Evolutionary conservation across 2,113 vertebrate genomes (phyloP).

Genomic region (Anguilla japonica): DNA sequence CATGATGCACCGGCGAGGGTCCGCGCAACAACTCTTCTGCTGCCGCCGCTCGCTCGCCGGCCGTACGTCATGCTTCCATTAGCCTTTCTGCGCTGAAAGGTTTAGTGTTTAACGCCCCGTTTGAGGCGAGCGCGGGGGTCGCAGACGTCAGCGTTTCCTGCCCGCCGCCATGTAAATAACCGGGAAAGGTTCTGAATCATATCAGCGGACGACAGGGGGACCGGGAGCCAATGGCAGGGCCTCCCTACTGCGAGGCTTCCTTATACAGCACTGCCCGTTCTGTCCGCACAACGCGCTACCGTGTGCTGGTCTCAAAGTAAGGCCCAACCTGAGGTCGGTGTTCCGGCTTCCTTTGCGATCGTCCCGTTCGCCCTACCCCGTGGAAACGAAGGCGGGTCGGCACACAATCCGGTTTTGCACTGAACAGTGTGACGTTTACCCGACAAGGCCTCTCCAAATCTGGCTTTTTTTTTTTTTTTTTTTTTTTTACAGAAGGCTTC

Average conservation of each 20-base stretch:
- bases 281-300: background rate
- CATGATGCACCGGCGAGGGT: background rate
- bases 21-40: background rate
- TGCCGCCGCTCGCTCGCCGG: background rate
- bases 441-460: background rate
- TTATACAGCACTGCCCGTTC: background rate
- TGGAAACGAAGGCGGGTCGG: background rate
- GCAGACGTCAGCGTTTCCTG: background rate
- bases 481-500: background rate
- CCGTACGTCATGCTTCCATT: background rate
- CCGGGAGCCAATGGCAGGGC: too few species aligned
- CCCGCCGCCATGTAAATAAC: conserved; percentile 9
- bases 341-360: background rate
- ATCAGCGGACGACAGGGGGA: background rate
- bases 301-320: background rate
- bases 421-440: background rate
- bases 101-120: background rate
- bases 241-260: background rate
- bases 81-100: background rate
- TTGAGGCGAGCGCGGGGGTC: background rate
- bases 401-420: background rate
- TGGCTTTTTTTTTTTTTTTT: background rate
- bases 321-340: background rate
- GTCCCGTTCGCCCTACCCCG: background rate
- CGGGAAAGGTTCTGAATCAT: background rate